Base-by-base conservation (phyloP, 2,888 invertebrate genomes). In the Papilio protenor region DNA sequence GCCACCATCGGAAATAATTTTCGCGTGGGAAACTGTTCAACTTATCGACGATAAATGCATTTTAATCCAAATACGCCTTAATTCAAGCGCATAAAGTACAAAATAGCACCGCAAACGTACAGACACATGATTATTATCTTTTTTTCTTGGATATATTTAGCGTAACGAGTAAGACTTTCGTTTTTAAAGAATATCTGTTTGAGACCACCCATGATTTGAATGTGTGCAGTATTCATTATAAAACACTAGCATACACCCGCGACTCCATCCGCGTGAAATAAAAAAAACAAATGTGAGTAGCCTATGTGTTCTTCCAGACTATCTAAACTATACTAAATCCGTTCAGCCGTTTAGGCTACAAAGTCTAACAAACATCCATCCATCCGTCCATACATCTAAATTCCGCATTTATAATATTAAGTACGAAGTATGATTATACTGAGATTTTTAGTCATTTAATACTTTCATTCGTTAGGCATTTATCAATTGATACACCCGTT, bases 21-120 rank as follows among this genome's bases (percentile, higher is more conserved):
- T 91, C 88, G 91, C 93, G 94, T 94, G 94, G 93, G 94, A 94
- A 93, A 87, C 83, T 83, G 81, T 80, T 81, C 79, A 81, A 80
- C 79, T 59, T 79, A 78, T 77, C 59, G 70, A 77, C 59, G 77
- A 76, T 79, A 78, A 78, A 61, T 76, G 64, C 59, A 75, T 40
- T 45, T 73, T 72, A 69, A 74, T 77, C 40, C 21, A 49, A 45
- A 74, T 80, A 73, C 80, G 79, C 83, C 76, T 78, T 81, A 79
- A 57, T 27, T 23, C 79, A 21, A 59, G 75, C 21, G 27, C 18
- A 78, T 84, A 84, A 82, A 81, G 78, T 77, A 49, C 80, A 83
- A 79, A 77, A 75, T 4, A 52, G 2, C 27, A 16, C n/a, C 8
- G 16, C 61, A 76, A 40, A 70, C 45, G 69, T 78, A 55, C 73